Percentiles rank a stretch among this genome's conserved stretches.
Conservation (phyloP, 2,797 vertebrate genomes). For the Enteromius mattozi region DNA sequence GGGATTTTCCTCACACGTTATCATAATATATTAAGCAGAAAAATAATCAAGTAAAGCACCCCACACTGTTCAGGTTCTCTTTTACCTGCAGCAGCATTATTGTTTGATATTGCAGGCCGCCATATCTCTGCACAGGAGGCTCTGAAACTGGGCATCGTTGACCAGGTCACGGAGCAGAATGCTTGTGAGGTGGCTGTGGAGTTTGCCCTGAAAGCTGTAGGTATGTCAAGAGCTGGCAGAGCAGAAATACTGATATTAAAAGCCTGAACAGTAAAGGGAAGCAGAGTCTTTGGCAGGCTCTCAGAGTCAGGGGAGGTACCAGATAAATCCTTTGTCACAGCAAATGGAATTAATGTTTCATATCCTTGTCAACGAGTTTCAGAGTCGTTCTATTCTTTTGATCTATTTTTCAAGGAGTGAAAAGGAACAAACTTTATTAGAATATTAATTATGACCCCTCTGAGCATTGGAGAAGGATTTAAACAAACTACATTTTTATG, state of each 20-base stretch:
- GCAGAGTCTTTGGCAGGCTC: constrained; percentile 63
- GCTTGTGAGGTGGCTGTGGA: constrained; percentile 80
- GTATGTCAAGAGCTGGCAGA: constrained; percentile 74
- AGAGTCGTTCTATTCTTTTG: constrained; percentile 73
- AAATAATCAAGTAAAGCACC: background rate
- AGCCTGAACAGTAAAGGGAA: constrained; percentile 65
- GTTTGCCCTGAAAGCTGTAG: constrained; percentile 82
- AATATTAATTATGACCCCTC: constrained; percentile 69
- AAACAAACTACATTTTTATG: background rate
- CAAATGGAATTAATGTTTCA: constrained; percentile 75
- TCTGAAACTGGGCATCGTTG: constrained; percentile 86
- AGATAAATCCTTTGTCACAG: constrained; percentile 38
- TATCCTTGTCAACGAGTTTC: constrained; percentile 74
- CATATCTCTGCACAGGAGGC: constrained; percentile 84
- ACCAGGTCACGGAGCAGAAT: constrained; percentile 82
- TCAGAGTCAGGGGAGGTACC: constrained; percentile 60
- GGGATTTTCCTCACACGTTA: background rate
- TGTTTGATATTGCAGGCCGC: constrained; percentile 76
- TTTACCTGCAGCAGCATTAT: background rate
- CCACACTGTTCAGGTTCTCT: background rate
- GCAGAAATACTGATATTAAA: constrained; percentile 34
- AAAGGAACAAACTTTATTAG: constrained; percentile 74
- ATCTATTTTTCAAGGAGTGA: constrained; percentile 77
- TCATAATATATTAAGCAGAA: background rate
- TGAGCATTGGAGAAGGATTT: constrained; percentile 52